Evolutionary conservation across 2,797 vertebrate genomes (phyloP).

Genomic region (Hippocampus kuda): DNA sequence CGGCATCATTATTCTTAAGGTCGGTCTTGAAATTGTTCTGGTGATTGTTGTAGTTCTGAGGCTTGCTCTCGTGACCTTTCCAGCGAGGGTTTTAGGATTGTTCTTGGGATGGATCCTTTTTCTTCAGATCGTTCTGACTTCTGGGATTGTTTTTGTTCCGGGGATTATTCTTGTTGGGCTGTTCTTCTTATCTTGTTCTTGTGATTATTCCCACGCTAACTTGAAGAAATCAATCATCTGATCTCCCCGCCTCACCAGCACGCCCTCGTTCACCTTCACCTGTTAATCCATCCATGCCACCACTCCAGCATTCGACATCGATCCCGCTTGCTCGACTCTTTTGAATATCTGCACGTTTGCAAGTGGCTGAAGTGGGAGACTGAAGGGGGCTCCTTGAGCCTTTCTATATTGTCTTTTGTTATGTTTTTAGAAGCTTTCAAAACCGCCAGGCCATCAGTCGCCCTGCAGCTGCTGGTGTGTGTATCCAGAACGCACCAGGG

Average conservation of each 20-base stretch:
- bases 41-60: too few species aligned
- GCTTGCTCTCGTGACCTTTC: too few species aligned
- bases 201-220: slow-evolving; percentile 1
- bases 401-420: not conserved
- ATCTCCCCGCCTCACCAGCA: not conserved
- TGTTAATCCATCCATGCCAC: not conserved
- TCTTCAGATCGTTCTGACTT: too few species aligned
- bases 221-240: not conserved
- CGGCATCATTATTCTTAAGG: too few species aligned
- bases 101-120: too few species aligned
- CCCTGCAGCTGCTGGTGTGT: too few species aligned
- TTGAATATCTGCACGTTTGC: not conserved
- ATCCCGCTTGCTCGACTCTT: not conserved
- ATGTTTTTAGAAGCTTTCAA: not conserved
- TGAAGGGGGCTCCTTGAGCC: not conserved
- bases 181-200: not conserved
- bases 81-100: too few species aligned
- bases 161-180: not conserved
- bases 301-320: not conserved
- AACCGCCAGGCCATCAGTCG: not conserved
- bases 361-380: not conserved
- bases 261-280: not conserved
- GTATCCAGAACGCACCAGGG: too few species aligned
- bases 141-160: too few species aligned
- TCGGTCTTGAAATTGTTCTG: too few species aligned